phyloP scores from a whole-genome alignment of 1,140 invertebrate species.

The Drosophila sechellia region DNA sequence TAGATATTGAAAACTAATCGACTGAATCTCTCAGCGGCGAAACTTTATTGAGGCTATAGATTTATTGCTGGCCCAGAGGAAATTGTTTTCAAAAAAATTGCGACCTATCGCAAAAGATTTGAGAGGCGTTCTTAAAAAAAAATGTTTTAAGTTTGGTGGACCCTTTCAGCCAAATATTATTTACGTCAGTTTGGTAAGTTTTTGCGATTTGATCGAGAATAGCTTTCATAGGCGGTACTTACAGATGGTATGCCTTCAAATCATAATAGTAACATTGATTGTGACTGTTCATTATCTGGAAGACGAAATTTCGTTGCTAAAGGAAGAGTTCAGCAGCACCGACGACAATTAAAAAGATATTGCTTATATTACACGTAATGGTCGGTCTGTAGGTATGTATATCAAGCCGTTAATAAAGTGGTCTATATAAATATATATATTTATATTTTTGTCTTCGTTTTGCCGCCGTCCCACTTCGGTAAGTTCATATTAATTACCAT shows the following conservation, averaged over 20 bases:
- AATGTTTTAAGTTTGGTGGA: slow-evolving; percentile 17
- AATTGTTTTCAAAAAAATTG: slow-evolving; percentile 8
- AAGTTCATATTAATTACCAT: slow-evolving; percentile 45
- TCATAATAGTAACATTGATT: slow-evolving; percentile 48
- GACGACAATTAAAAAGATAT: slow-evolving; percentile 44
- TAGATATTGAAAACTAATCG: background rate
- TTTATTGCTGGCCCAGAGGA: slow-evolving; percentile 8
- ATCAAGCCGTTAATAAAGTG: background rate
- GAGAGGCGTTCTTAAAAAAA: slow-evolving; percentile 8
- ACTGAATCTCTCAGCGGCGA: slow-evolving; percentile 24
- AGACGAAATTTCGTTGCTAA: slow-evolving; percentile 58
- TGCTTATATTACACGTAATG: too few relatives aligned
- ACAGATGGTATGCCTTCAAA: slow-evolving; percentile 41
- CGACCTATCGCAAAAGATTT: slow-evolving; percentile 48
- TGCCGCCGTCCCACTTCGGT: background rate
- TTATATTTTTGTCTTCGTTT: too few relatives aligned
- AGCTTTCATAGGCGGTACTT: slow-evolving; percentile 1
- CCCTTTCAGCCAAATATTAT: slow-evolving; percentile 43
- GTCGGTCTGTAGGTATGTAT: too few relatives aligned
- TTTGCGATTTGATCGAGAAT: background rate
- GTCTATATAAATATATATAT: background rate
- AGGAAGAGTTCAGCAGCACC: slow-evolving; percentile 40
- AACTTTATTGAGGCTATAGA: slow-evolving; percentile 24
- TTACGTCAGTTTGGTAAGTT: slow-evolving; percentile 40
- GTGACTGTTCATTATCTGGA: slow-evolving; percentile 57